Evolutionary conservation across 2,797 vertebrate genomes (phyloP).

Genomic region (Pantherophis alleghaniensis): DNA sequence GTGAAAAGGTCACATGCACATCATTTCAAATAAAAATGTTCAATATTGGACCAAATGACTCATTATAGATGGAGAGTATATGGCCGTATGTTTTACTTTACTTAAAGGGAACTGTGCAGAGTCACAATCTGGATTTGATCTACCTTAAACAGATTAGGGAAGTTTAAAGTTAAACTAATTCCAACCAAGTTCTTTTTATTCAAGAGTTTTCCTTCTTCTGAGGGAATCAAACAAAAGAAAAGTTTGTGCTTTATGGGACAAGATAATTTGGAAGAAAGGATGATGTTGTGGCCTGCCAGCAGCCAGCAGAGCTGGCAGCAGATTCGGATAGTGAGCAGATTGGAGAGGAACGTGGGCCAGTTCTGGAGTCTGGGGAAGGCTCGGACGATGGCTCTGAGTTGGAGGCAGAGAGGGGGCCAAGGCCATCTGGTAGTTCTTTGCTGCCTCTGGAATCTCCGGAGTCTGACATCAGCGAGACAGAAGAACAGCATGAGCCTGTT

Average conservation of each 20-base stretch:
- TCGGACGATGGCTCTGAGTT: too few relatives aligned
- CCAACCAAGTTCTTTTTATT: neutral
- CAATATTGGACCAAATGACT: neutral
- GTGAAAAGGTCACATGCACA: neutral
- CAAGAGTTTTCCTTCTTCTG: neutral
- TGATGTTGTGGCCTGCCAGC: too few relatives aligned
- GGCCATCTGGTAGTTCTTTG: too few relatives aligned
- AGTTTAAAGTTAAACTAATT: neutral
- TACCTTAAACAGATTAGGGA: neutral
- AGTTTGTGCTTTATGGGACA: neutral
- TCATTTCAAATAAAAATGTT: neutral
- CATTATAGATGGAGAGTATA: neutral
- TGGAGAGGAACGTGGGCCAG: too few relatives aligned
- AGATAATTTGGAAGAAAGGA: neutral
- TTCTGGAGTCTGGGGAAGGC: too few relatives aligned
- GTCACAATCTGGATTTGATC: neutral
- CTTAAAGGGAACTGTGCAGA: neutral
- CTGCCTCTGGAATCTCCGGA: too few relatives aligned
- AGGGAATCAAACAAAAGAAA: neutral
- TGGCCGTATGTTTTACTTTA: neutral
- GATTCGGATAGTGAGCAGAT: too few relatives aligned
- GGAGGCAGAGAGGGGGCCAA: too few relatives aligned
- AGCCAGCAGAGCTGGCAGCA: too few relatives aligned
- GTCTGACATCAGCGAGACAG: too few relatives aligned
- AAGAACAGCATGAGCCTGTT: too few relatives aligned